These are phyloP conservation scores for Ennomos erosarius DNA, from an alignment of 2,888 invertebrate species.

Conservation along the genomic window DNA sequence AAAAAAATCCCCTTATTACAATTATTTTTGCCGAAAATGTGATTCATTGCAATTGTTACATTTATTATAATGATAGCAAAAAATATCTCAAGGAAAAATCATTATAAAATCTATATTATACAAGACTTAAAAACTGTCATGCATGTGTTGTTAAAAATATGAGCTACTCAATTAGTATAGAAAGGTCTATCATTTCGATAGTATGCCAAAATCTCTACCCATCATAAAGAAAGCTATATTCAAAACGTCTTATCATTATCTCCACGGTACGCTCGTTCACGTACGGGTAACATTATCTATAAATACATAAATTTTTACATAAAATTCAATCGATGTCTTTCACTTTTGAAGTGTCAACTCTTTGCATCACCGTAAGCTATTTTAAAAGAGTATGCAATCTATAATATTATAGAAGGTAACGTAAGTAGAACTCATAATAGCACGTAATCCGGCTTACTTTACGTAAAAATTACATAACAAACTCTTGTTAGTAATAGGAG, in stretches of 20 bases:
- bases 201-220: slow-evolving; percentile 37
- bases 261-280: slow-evolving; percentile 1
- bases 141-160: slow-evolving; percentile 5
- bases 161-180: too few relatives aligned
- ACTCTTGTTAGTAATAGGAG: too few relatives aligned
- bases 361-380: neutral
- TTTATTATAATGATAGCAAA: too few relatives aligned
- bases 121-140: too few relatives aligned
- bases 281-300: slow-evolving; percentile 18
- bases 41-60: too few relatives aligned
- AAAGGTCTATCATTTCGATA: slow-evolving; percentile 20
- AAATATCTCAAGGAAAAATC: too few relatives aligned
- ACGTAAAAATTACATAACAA: too few relatives aligned
- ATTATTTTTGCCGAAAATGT: too few relatives aligned
- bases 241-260: slow-evolving; percentile 26
- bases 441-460: too few relatives aligned
- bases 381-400: slow-evolving; percentile 5
- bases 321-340: slow-evolving; percentile 26
- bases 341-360: slow-evolving; percentile 26
- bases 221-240: slow-evolving; percentile 39
- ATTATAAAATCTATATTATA: too few relatives aligned
- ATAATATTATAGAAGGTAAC: neutral
- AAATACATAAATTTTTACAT: slow-evolving; percentile 25
- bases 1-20: slow-evolving; percentile 16
- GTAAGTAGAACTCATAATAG: too few relatives aligned